A percentile compares a stretch with the other conserved stretches of the same genome.
phyloP scores from a whole-genome alignment of 1,140 invertebrate genomes.

The Cheumatopsyche charites region DNA sequence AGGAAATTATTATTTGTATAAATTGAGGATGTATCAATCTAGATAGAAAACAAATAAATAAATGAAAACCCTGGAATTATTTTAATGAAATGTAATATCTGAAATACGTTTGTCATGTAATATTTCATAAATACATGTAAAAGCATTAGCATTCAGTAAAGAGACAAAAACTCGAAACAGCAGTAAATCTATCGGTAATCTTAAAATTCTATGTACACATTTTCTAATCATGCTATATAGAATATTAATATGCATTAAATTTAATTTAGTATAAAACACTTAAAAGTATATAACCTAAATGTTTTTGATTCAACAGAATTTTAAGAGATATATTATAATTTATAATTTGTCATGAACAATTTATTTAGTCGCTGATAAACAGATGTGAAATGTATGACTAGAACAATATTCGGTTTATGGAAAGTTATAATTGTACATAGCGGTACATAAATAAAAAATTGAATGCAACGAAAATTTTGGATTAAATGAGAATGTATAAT shows the following conservation, averaged over 20 bases:
- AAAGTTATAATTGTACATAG: too few species aligned
- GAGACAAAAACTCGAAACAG: conserved; percentile 46
- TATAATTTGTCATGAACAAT: neutral
- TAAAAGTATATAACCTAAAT: conserved; percentile 49
- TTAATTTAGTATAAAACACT: conserved; percentile 48
- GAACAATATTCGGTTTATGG: neutral
- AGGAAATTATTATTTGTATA: too few species aligned
- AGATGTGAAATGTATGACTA: neutral
- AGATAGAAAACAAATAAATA: neutral
- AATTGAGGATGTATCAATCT: too few species aligned
- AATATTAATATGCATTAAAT: conserved; percentile 46
- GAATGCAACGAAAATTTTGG: too few species aligned
- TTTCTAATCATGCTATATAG: conserved; percentile 48
- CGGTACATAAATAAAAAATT: too few species aligned
- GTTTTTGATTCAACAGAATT: conserved; percentile 42
- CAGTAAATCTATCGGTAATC: conserved; percentile 46
- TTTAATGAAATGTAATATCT: neutral
- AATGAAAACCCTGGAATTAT: too few species aligned
- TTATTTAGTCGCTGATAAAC: neutral
- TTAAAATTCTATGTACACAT: conserved; percentile 48
- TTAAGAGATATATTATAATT: conserved; percentile 41
- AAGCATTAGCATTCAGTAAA: conserved; percentile 45
- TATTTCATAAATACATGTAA: conserved; percentile 43
- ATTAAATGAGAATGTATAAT: too few species aligned
- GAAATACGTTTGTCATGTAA: conserved; percentile 2